These are phyloP conservation scores for Drosophila sordidapex DNA, from an alignment of 2,888 invertebrate species.

Conservation along the genomic window DNA sequence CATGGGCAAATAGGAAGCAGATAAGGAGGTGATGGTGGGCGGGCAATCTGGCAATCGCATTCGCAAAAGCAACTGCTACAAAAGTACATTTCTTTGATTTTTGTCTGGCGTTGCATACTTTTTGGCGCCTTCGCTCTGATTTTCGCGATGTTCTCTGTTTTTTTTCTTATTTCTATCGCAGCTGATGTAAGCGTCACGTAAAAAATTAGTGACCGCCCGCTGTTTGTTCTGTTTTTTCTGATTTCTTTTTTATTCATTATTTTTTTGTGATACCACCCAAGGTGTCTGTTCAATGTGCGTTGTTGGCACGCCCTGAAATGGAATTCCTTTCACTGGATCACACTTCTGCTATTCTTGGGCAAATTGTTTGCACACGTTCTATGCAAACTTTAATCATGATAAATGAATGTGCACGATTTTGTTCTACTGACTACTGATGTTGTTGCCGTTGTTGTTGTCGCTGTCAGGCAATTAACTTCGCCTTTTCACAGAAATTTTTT, in stretches of 20 bases:
- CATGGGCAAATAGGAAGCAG: constrained; percentile 21
- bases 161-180: constrained; percentile 26
- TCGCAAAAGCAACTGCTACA: constrained; percentile 26
- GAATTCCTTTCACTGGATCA: constrained; percentile 56
- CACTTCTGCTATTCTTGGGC: constrained; percentile 35
- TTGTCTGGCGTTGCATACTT: constrained; percentile 64
- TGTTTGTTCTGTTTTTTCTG: constrained; percentile 51
- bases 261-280: constrained; percentile 58
- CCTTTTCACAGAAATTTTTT: constrained; percentile 58
- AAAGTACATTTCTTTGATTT: constrained; percentile 66
- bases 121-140: constrained; percentile 72
- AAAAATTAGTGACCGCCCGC: constrained; percentile 78
- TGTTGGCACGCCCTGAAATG: constrained; percentile 71
- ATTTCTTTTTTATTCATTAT: constrained; percentile 4
- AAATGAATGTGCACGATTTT: constrained; percentile 72
- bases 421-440: constrained; percentile 37
- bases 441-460: constrained; percentile 33
- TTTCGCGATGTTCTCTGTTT: constrained; percentile 46
- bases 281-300: constrained; percentile 51
- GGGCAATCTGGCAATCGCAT: constrained; percentile 45
- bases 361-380: constrained; percentile 72
- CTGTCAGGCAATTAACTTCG: constrained; percentile 72
- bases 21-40: constrained; percentile 4
- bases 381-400: constrained; percentile 80
- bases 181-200: constrained; percentile 68